Base-by-base conservation (phyloP, 2,113 vertebrate genomes). In the Aspidoscelis tigris region DNA sequence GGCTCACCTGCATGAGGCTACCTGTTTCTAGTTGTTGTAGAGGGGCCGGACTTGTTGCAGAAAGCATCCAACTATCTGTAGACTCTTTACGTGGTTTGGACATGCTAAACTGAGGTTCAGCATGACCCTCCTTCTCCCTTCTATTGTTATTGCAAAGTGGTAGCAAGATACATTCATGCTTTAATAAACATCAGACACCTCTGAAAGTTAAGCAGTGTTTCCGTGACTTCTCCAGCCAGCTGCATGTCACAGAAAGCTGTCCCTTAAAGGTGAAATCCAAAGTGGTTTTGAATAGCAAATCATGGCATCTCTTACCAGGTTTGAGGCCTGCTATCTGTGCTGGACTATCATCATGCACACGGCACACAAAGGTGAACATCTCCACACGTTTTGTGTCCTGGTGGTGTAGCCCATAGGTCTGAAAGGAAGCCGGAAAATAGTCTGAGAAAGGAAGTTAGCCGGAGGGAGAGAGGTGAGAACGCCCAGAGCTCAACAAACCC, bases 311-410 rank as follows among this genome's bases (percentile, higher is more conserved):
- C 97, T 95, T 94, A 99, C 98, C 98, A 16, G 98, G 93, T 94
- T 96, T 97, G 65, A 99, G 97, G 77, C 98, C 98, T 0, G 97
- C 97, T 0, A 94, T 88, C 66, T 97, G 97, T 3, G 98, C 98
- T 0, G 98, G 97, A 88, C 98, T 98, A 88, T 97, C 95, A 0
- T 97, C 95, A 0, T 98, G 98, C 86, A 99, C 98, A n/a, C 97
- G 96, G 90, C 97, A 99, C 87, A 99, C 97, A 70, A 99, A 99
- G 2, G 98, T 99, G 93, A 99, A 98, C 98, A 99, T 98, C 94
- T 99, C 98, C 91, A 99, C 97, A 0, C 97, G 95, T 94, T 98
- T 98, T 82, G 97, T 96, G 87, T 98, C 97, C 88, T 97, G 97
- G 89, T 98, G 98, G 93, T 99, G 98, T 84, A 99, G 96, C 55